Evolutionary conservation across 2,113 vertebrate genomes (phyloP), one percentile per base, ranked within the genome.

Genomic region (Pygoscelis antarcticus): DNA sequence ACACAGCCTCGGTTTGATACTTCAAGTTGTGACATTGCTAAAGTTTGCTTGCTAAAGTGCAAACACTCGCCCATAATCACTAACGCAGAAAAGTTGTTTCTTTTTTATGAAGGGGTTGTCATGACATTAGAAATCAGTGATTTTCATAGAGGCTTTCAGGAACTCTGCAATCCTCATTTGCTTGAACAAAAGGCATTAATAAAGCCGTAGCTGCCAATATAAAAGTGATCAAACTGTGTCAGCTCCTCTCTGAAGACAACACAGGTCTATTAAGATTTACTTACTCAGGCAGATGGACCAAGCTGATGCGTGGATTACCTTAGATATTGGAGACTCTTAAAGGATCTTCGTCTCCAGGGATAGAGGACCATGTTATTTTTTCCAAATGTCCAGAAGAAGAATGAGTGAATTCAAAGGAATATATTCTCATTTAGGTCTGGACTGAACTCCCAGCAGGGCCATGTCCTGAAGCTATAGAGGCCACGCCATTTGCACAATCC

Each of bases 391-490:
- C 81, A 88, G 89, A 94, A 95, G 89, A 96, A 94, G 95, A 90
- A 96, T 96, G 93, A 95, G 71, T 51, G 87, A 93, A 88, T 91
- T 96, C 94, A 96, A 96, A 95, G 61, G 91, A 90, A 69, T 66
- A 96, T 38, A 85, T 87, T 87, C 49, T 87, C 95, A 72, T 87
- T 97, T 94, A 95, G 66, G 74, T 62, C 68, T 83, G 84, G 49
- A 66, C 65, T 81, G 76, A 87, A 90, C 54, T 77, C 97, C 96
- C 96, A 90, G 18, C 77, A 95, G 96, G 54, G 92, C 93, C 78
- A 88, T 96, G 95, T 96, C 96, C 94, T 80, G 95, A 76, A 97
- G 94, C 95, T 93, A 97, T 61, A 91, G 65, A 78, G 70, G 74
- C 91, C 77, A 11, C 6, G 29, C 57, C 69, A 95, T 95, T 97